Conservation (phyloP, 2,113 vertebrate species). For the Cisticola juncidis region DNA sequence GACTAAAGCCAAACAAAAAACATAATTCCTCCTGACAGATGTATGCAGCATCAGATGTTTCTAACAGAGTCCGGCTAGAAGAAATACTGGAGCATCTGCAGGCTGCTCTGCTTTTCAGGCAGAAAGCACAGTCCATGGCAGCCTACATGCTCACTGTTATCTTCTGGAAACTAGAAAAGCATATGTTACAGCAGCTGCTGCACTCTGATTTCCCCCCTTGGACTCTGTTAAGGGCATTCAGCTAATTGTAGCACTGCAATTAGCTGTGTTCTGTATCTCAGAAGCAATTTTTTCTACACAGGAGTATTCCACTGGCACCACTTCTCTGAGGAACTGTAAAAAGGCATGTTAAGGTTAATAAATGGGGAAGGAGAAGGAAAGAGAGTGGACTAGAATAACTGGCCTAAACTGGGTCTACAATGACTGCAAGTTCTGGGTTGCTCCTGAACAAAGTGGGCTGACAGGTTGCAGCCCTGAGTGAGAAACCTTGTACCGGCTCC, state of each 20-base stretch:
- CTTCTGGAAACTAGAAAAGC: constrained; percentile 51
- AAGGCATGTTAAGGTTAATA: constrained; percentile 29
- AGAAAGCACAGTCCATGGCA: not conserved
- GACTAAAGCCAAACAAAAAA: not conserved
- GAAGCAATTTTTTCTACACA: constrained; percentile 1
- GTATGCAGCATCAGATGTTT: not conserved
- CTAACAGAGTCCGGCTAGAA: not conserved
- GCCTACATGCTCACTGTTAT: not conserved
- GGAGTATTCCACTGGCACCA: not conserved
- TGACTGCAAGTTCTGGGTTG: not conserved
- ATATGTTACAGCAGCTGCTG: constrained; percentile 57
- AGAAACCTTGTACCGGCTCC: not conserved
- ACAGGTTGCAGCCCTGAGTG: not conserved
- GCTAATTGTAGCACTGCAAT: constrained; percentile 37
- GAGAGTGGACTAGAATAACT: not conserved
- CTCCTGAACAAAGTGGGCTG: not conserved
- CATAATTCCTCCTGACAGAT: constrained; percentile 15
- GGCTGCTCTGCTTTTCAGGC: constrained; percentile 18
- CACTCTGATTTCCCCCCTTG: constrained; percentile 5
- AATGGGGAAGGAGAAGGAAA: not conserved
- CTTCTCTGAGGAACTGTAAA: not conserved
- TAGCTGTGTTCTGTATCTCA: constrained; percentile 20
- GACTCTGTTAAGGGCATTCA: constrained; percentile 49
- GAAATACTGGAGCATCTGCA: not conserved
- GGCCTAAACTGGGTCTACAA: not conserved